Evolutionary conservation across 1,140 invertebrate species (phyloP), one percentile per base, ranked within the genome.

Genomic region (Aphelenchoides besseyi): DNA sequence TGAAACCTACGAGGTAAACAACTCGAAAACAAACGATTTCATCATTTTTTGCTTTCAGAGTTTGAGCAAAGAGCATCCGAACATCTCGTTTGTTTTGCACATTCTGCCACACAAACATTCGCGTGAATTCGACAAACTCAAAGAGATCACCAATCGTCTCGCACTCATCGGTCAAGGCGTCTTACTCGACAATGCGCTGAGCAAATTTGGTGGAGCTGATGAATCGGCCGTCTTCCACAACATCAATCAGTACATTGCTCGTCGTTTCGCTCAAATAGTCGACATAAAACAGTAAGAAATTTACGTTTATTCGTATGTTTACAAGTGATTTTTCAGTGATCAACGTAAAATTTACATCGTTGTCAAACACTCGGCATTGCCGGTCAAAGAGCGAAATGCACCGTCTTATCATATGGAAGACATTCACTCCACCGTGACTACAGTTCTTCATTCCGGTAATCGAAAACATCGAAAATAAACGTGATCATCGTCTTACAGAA

Each of bases 231-330:
- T 69, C 1, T 69, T 69, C 26, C 35, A 28, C 53, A 69, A 69
- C 37, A 57, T 69, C 18, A 69, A 69, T 54, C 67, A 69, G 41
- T 69, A 69, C 53, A 69, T 69, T 28, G 26, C 48, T 16, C 67
- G 67, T 18, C 53, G 67, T 12, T 57, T 69, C n/a, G 12, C 53
- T 69, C 35, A 69, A 41, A 23, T 69, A 36, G 23, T 57, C 18
- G 41, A 48, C 53, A 8, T 1, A n/a, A 55, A 61, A 18, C 53
- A 29, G 67, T 67, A 0, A 12, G 64, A 2, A 36, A 30, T 69
- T 12, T 8, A 33, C 5, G 16, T 33, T 5, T 59, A 28, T 5
- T 18, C 18, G 5, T 59, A 28, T 33, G 23, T 8, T 8, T 23
- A 5, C 23, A 29, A 16, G 41, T 48, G 12, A 33, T 8, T 23